These are phyloP conservation scores for Eulemur macaco DNA, from an alignment of 2,113 vertebrate genomes.

Conservation along the genomic window DNA sequence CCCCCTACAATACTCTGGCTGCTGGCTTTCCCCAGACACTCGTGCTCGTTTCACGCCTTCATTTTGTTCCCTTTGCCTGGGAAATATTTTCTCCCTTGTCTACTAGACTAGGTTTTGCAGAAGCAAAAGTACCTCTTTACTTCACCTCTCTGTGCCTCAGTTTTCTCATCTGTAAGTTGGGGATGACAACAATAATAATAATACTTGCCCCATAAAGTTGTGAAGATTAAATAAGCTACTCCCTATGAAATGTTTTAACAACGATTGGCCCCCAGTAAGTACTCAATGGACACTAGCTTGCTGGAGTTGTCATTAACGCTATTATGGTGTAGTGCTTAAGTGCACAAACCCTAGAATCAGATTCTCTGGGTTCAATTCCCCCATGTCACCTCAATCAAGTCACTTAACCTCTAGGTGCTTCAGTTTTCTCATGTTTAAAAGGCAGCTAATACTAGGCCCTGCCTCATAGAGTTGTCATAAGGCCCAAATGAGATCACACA, in stretches of 20 bases:
- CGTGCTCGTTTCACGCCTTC: neutral
- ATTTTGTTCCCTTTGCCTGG: neutral
- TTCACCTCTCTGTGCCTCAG: neutral
- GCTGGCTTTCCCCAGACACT: neutral
- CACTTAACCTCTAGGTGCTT: slow-evolving; percentile 28
- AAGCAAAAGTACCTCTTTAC: neutral
- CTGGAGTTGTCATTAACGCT: neutral
- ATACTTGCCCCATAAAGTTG: neutral
- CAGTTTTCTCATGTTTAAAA: slow-evolving; percentile 23
- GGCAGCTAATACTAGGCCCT: neutral
- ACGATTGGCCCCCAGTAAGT: neutral
- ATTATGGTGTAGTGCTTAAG: neutral
- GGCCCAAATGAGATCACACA: neutral
- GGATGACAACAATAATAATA: slow-evolving; percentile 18
- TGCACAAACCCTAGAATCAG: slow-evolving; percentile 14
- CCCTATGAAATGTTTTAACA: neutral
- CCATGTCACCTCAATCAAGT: slow-evolving; percentile 10
- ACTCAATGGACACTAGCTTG: slow-evolving; percentile 45
- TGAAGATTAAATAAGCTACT: neutral
- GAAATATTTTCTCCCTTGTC: neutral
- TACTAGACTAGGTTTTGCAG: neutral
- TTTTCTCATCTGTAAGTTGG: slow-evolving; percentile 1
- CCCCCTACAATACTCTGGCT: neutral
- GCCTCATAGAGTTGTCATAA: neutral
- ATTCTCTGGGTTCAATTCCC: slow-evolving; percentile 34